Evolutionary conservation across 1,140 invertebrate genomes (phyloP).

Genomic region (Apocrypta bakeri): DNA sequence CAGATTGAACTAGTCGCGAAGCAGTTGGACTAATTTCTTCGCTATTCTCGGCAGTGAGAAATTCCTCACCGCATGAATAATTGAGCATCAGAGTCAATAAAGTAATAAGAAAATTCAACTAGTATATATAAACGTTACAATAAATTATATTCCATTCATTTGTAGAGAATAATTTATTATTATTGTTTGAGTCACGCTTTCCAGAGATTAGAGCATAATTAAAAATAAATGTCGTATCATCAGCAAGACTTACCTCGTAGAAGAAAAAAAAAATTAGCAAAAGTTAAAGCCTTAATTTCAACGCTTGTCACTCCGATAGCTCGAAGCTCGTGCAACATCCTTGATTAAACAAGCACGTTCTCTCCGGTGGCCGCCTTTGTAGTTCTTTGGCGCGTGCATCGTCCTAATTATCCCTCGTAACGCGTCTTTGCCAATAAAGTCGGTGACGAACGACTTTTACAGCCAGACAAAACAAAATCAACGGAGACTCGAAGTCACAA

Average conservation of each 20-base stretch:
- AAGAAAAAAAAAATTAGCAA: background rate
- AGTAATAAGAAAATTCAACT: too few relatives aligned
- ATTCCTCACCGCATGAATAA: background rate
- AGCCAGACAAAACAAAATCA: background rate
- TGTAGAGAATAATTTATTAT: too few relatives aligned
- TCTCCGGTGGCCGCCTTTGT: background rate
- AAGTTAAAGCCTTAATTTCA: too few relatives aligned
- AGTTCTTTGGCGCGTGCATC: background rate
- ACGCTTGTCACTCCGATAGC: too few relatives aligned
- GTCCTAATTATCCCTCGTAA: background rate
- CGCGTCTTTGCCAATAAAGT: background rate
- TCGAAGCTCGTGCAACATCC: too few relatives aligned
- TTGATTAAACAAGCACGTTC: background rate
- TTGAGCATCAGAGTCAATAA: background rate
- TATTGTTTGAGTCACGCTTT: too few relatives aligned
- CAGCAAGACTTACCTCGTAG: too few relatives aligned
- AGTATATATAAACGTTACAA: too few relatives aligned
- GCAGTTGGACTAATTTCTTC: constrained; percentile 22
- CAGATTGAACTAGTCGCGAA: constrained; percentile 41
- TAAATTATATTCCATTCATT: too few relatives aligned
- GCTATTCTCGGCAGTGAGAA: constrained; percentile 15
- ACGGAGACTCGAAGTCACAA: background rate
- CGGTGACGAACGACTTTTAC: background rate
- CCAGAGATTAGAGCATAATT: too few relatives aligned
- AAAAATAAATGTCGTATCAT: too few relatives aligned